phyloP scores from a whole-genome alignment of 2,888 invertebrate genomes.

The Mythimna impura region DNA sequence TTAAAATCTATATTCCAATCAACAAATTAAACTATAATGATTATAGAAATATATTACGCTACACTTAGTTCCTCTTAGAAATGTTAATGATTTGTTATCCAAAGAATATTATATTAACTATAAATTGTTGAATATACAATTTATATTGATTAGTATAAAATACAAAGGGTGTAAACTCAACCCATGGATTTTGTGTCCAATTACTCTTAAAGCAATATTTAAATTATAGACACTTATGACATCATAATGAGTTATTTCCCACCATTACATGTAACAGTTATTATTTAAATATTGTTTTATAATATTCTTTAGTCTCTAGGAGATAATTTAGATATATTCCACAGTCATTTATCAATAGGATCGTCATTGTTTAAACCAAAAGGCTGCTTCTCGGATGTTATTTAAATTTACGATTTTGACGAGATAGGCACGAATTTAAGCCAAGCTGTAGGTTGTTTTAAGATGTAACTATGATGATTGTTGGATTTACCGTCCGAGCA shows the following conservation, averaged over 20 bases:
- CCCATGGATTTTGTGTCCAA: slow-evolving; percentile 77
- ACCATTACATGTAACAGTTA: slow-evolving; percentile 86
- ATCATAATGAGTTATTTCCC: slow-evolving; percentile 84
- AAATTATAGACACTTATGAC: slow-evolving; percentile 82
- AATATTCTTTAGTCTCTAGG: slow-evolving; percentile 85
- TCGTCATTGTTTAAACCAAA: slow-evolving; percentile 86
- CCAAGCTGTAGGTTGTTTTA: slow-evolving; percentile 89
- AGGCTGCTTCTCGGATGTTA: slow-evolving; percentile 90
- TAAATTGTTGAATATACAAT: slow-evolving; percentile 83
- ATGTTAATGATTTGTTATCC: slow-evolving; percentile 88
- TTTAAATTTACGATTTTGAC: slow-evolving; percentile 86
- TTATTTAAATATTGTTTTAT: slow-evolving; percentile 88
- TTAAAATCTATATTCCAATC: slow-evolving; percentile 69
- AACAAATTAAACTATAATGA: slow-evolving; percentile 70
- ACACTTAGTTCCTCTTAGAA: slow-evolving; percentile 89
- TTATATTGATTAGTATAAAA: slow-evolving; percentile 82
- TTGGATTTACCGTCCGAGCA: slow-evolving; percentile 90
- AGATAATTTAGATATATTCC: slow-evolving; percentile 87
- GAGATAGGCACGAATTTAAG: slow-evolving; percentile 90
- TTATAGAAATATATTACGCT: slow-evolving; percentile 73
- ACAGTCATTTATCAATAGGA: slow-evolving; percentile 88
- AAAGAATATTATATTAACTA: slow-evolving; percentile 88
- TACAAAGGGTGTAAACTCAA: slow-evolving; percentile 71
- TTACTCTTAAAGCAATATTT: slow-evolving; percentile 86
- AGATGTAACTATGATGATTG: slow-evolving; percentile 85